A percentile compares a stretch with the other conserved stretches of the same genome.
Evolutionary conservation across 2,888 invertebrate genomes (phyloP).

Genomic region (Ellobium chinense): DNA sequence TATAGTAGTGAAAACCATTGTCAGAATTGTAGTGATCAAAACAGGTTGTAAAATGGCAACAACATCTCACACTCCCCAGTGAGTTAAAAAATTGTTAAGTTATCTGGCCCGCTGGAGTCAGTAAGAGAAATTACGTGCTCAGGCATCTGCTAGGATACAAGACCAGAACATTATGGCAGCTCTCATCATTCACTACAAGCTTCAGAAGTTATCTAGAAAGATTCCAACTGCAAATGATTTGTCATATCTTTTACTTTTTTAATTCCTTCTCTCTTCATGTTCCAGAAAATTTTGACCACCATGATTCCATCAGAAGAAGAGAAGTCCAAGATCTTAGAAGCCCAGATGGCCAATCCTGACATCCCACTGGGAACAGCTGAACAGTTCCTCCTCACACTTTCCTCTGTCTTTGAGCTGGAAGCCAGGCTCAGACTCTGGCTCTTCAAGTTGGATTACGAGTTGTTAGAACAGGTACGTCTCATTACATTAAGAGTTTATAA

Average conservation of each 20-base stretch:
- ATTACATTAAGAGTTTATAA: too few species aligned
- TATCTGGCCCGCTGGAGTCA: too few species aligned
- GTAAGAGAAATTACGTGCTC: too few species aligned
- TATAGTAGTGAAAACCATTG: too few species aligned
- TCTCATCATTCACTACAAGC: too few species aligned
- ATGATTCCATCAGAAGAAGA: conserved; percentile 99
- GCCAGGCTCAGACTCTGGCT: conserved; percentile 97
- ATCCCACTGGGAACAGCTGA: conserved; percentile 95
- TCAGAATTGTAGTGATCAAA: too few species aligned
- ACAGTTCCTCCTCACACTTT: conserved; percentile 97
- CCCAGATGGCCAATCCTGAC: conserved; percentile 94
- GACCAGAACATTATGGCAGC: too few species aligned
- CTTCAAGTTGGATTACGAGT: conserved; percentile 98
- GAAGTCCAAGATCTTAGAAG: conserved; percentile 96
- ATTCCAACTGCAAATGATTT: background rate
- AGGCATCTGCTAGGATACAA: too few species aligned
- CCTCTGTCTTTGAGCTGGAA: conserved; percentile 96
- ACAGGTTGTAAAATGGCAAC: too few species aligned
- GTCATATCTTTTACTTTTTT: background rate
- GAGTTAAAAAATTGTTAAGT: too few species aligned
- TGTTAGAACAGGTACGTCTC: conserved; percentile 88
- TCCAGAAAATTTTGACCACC: conserved; percentile 90
- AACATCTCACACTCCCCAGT: too few species aligned
- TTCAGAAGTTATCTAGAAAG: too few species aligned
- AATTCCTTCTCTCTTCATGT: conserved; percentile 41